Conservation (phyloP, 64 coral and sea anemone genomes). For the Orbicella faveolata region DNA sequence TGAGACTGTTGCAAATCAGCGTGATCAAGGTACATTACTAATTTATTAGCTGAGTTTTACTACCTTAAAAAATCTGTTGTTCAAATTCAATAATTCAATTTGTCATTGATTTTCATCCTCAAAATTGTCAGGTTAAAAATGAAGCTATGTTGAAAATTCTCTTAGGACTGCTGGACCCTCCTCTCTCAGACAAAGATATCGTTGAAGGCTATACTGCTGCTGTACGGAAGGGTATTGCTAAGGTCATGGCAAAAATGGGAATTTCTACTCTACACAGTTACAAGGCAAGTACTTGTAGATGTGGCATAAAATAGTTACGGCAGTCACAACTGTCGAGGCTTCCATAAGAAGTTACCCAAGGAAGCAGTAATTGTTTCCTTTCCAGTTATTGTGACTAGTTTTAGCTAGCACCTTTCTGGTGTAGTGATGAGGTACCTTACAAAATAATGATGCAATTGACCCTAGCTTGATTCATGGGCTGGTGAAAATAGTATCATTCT, state of each 20-base stretch:
- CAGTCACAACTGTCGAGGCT: too few relatives aligned
- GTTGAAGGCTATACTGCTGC: conserved; percentile 66
- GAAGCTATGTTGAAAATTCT: not conserved
- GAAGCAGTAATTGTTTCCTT: too few relatives aligned
- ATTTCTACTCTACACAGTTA: conserved; percentile 97
- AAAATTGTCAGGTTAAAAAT: too few relatives aligned
- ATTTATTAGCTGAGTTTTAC: not conserved
- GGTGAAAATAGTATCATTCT: too few relatives aligned
- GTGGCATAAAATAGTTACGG: too few relatives aligned
- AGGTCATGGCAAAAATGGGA: conserved; percentile 99
- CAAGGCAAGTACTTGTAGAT: conserved; percentile 42
- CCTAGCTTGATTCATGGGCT: too few relatives aligned
- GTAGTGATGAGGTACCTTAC: too few relatives aligned
- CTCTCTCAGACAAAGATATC: conserved; percentile 85
- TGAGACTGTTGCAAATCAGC: conserved; percentile 79
- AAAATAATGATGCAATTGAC: too few relatives aligned
- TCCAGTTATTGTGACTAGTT: too few relatives aligned
- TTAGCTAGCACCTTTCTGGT: too few relatives aligned
- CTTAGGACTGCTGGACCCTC: conserved; percentile 69
- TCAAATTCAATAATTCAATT: not conserved
- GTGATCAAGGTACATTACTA: conserved; percentile 70
- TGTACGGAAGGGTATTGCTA: conserved; percentile 73
- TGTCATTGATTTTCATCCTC: not conserved
- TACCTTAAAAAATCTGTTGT: not conserved
- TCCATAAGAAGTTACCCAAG: too few relatives aligned